Evolutionary conservation across 2,888 invertebrate genomes (phyloP), one percentile per base, ranked within the genome.

Genomic region (Idaea straminata): DNA sequence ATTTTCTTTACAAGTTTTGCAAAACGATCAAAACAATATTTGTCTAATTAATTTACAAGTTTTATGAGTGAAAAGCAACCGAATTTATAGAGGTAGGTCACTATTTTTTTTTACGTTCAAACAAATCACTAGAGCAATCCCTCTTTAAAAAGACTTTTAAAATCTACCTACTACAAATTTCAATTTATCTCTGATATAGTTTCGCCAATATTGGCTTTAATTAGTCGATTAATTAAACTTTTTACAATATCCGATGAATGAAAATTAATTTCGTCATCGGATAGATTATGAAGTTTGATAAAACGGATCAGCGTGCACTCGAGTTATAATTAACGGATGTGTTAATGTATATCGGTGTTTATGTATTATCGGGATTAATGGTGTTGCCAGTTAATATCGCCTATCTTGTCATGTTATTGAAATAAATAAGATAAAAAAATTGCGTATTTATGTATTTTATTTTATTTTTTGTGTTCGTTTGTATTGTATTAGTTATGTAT

Each of bases 211-310:
- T 13, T 10, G 47, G 47, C 47, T 47, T 47, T 47, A 47, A 47
- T 47, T 13, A 47, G 47, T 47, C 72, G 65, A 64, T 63, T 65
- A 64, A 73, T 68, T 36, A 60, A 61, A 64, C 64, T 74, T 74
- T 74, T 71, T 70, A 62, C 63, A 38, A 61, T 67, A 70, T 69
- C 64, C 35, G 47, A 61, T 47, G 47, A 25, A 47, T 47, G 59
- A 60, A 59, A 38, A 60, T 63, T 38, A 60, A 47, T 47, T 47
- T 10, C 47, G 47, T 47, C 47, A 47, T 47, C 47, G 47, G 10
- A 5, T 47, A 47, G 47, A 47, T 47, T 10, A 47, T 36, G 47
- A 47, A 47, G 47, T 4, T 10, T 47, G 47, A 47, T 47, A 47
- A 47, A 47, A 13, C 47, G 47, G 47, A 47, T 47, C 47, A 47